Evolutionary conservation across 2,113 vertebrate species (phyloP), one percentile per base, ranked within the genome.

Genomic region (Smithornis capensis): DNA sequence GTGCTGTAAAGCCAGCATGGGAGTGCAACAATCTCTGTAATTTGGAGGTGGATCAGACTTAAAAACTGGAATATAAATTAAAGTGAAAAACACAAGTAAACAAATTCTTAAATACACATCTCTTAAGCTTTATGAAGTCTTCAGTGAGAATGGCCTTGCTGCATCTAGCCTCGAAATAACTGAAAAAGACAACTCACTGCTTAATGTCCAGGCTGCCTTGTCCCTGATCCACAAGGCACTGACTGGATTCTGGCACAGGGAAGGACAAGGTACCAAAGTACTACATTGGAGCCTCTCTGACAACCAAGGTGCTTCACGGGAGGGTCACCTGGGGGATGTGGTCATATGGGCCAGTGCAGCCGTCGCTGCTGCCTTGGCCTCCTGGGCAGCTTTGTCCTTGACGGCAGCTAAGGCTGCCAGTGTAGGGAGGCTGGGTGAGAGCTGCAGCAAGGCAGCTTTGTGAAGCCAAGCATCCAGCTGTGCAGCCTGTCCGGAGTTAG

Each of bases 401-500:
- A 50, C 38, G n/a, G 53, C 53, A 64, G 73, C 47, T 52, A 15
- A 18, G 42, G 42, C 67, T 92, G 47, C 25, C 40, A 33, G 38
- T 42, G 5, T 4, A 4, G 65, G 33, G 42, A 33, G 42, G 57
- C 52, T 77, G 81, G 7, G 15, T 42, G 57, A 25, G 50, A 81
- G 59, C 73, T 87, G 68, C 55, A 14, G 21, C 12, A 81, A 12
- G 83, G 71, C 47, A 81, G 73, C 49, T 57, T 78, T 74, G 71
- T 74, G 67, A 64, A 79, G 55, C 55, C 73, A 28, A 5, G 59
- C 75, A 47, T 69, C 45, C 64, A 78, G 21, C 74, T 87, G 49
- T 35, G 49, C 6, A 9, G 47, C 38, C 38, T 55, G 44, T 33
- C n/a, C 0, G 0, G 40, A 14, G n/a, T 18, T 6, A 23, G 64